Conservation (phyloP, 2,113 vertebrate genomes). For the Phylloscopus whistleri region DNA sequence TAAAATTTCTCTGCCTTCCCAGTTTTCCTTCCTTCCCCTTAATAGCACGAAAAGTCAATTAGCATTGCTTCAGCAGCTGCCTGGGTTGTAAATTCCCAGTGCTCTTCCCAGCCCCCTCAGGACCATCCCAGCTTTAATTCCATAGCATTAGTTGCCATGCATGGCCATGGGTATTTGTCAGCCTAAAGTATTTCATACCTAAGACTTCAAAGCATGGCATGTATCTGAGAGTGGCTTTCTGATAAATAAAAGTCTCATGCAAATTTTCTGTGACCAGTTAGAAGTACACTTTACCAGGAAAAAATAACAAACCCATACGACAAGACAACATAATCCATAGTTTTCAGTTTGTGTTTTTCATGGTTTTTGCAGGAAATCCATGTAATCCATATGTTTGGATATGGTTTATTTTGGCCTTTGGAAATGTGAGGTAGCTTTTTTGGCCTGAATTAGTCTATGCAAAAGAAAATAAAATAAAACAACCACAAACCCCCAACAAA, state of each 20-base stretch:
- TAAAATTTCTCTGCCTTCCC: neutral
- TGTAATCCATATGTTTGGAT: neutral
- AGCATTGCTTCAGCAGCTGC: neutral
- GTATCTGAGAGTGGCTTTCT: neutral
- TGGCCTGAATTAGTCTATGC: neutral
- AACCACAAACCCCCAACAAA: neutral
- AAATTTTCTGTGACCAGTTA: neutral
- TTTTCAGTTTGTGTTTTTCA: neutral
- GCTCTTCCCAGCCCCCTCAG: neutral
- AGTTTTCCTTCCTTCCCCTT: neutral
- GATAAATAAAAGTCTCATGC: neutral
- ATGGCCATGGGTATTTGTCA: neutral
- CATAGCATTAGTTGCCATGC: neutral
- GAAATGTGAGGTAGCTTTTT: neutral
- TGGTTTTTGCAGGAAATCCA: neutral
- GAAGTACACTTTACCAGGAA: neutral
- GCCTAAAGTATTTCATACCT: neutral
- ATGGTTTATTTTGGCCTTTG: neutral
- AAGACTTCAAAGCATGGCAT: neutral
- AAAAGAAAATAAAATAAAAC: neutral
- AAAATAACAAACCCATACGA: neutral
- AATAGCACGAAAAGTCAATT: neutral
- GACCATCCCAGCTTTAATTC: neutral
- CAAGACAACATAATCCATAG: neutral
- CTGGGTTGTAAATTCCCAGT: neutral